Percentiles rank a stretch among this genome's conserved stretches.
Evolutionary conservation across 2,888 invertebrate species (phyloP).

Genomic region (Pyrgus malvae): DNA sequence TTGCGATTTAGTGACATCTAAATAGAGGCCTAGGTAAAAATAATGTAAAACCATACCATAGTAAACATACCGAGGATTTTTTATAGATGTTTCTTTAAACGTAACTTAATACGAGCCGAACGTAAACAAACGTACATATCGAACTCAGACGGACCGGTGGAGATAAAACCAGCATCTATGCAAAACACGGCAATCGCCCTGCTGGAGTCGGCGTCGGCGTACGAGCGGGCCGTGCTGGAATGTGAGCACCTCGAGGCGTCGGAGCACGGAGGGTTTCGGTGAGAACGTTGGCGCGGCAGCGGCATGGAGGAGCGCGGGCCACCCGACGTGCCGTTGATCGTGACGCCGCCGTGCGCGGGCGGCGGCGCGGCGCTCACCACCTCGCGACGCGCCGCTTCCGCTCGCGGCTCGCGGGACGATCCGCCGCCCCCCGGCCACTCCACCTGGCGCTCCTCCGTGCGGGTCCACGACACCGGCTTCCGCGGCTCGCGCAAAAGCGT

Average conservation of each 20-base stretch:
- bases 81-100: constrained; percentile 35
- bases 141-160: constrained; percentile 51
- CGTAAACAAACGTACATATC: constrained; percentile 46
- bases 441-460: constrained; percentile 84
- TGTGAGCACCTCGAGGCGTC: constrained; percentile 73
- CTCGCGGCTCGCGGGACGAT: constrained; percentile 70
- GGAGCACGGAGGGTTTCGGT: constrained; percentile 76
- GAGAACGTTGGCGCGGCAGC: constrained; percentile 80
- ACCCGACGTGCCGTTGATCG: constrained; percentile 72
- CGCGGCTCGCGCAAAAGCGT: constrained; percentile 84
- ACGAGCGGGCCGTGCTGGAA: constrained; percentile 73
- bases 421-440: constrained; percentile 49
- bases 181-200: constrained; percentile 77
- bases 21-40: constrained; percentile 1
- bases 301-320: constrained; percentile 83
- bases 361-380: constrained; percentile 64
- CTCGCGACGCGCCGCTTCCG: constrained; percentile 65
- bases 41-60: constrained; percentile 60
- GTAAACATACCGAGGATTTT: constrained; percentile 46
- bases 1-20: neutral
- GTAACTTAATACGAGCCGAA: constrained; percentile 39
- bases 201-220: constrained; percentile 73
- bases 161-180: constrained; percentile 66
- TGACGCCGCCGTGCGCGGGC: constrained; percentile 62
- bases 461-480: constrained; percentile 84